A percentile compares a stretch with the other conserved stretches of the same genome.
Conservation (phyloP, 2,797 vertebrate species). For the Rallus crepitans region DNA sequence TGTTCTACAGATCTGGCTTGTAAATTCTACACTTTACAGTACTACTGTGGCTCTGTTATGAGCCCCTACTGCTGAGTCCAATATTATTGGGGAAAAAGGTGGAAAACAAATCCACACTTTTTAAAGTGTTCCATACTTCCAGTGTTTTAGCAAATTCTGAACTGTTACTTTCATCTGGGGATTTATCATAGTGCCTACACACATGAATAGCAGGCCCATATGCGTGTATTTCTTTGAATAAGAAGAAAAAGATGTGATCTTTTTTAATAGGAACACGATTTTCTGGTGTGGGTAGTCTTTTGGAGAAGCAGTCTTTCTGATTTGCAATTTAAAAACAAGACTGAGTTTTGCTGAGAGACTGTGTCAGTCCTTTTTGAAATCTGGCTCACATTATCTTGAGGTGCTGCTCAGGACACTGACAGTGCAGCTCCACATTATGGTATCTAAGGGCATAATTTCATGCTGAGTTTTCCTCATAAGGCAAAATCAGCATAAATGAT, state of each 20-base stretch:
- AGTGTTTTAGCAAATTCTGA: slow-evolving; percentile 16
- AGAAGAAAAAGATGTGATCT: background rate
- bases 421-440: background rate
- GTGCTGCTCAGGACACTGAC: background rate
- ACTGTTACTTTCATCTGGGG: background rate
- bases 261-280: background rate
- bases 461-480: background rate
- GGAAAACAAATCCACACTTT: slow-evolving; percentile 36
- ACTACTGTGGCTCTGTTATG: background rate
- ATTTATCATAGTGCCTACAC: slow-evolving; percentile 2
- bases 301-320: background rate
- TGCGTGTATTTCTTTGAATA: background rate
- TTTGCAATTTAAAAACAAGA: background rate
- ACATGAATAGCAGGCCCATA: background rate
- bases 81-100: slow-evolving; percentile 1
- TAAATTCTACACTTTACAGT: slow-evolving; percentile 42
- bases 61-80: background rate
- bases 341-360: background rate
- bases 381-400: background rate
- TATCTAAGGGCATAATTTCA: background rate
- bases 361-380: background rate
- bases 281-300: background rate
- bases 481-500: background rate
- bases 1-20: slow-evolving; percentile 8
- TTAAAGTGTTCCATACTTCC: background rate